Percentiles rank a stretch among this genome's conserved stretches.
Conservation (phyloP, 2,113 vertebrate species). For the Nothobranchius kuhntae region DNA sequence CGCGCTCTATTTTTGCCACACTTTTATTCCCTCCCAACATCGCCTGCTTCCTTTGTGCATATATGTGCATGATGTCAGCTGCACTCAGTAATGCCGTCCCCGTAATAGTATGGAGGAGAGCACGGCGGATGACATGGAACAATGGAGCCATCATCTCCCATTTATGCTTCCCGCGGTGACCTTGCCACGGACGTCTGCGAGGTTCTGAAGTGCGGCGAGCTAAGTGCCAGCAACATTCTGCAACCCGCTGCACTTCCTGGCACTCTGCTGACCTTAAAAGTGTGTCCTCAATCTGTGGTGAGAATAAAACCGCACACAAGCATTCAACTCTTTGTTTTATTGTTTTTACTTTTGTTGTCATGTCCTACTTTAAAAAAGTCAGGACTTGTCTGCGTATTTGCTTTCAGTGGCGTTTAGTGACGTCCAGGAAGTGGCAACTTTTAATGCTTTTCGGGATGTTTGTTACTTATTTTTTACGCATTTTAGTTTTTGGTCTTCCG, state of each 20-base stretch:
- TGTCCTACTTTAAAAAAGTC: constrained; percentile 23
- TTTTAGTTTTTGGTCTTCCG: no score
- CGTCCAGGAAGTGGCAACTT: no score
- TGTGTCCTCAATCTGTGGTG: constrained; percentile 62
- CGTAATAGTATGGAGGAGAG: constrained; percentile 56
- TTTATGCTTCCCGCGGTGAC: constrained; percentile 72
- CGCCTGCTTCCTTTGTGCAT: constrained; percentile 63
- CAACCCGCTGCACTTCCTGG: constrained; percentile 67
- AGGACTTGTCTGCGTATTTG: background rate
- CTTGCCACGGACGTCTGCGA: constrained; percentile 66
- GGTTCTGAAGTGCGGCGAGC: constrained; percentile 56
- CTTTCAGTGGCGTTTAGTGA: no score
- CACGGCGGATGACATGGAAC: constrained; percentile 70
- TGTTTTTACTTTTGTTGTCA: constrained; percentile 22
- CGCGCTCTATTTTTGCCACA: constrained; percentile 48
- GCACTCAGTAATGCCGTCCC: constrained; percentile 63
- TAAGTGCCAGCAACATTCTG: constrained; percentile 70
- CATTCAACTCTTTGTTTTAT: constrained; percentile 29
- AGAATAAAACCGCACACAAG: constrained; percentile 47
- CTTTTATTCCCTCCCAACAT: constrained; percentile 13
- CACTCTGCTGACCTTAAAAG: constrained; percentile 76
- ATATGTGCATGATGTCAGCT: constrained; percentile 63
- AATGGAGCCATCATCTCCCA: constrained; percentile 76
- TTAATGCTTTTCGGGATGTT: no score
- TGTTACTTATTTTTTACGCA: no score